Evolutionary conservation across 1,140 invertebrate species (phyloP), one percentile per base, ranked within the genome.

Genomic region (Drosophila pruinosa): DNA sequence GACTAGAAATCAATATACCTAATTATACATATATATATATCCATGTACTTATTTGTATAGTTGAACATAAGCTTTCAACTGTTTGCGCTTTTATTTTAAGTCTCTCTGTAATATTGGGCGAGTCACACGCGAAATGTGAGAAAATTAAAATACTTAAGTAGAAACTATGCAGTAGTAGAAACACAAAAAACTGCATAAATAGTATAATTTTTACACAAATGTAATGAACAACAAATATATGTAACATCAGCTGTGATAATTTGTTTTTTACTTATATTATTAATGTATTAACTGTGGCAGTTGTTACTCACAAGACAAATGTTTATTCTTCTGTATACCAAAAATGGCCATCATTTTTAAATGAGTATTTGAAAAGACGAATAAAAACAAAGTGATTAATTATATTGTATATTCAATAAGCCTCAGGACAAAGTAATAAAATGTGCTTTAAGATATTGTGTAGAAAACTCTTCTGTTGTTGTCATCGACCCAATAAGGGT

Each of bases 391-490:
- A n/a, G n/a, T n/a, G n/a, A n/a, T n/a, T n/a, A n/a, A n/a, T n/a
- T n/a, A n/a, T n/a, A 5, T 47, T 48, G 4, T 6, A 47, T 38
- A 47, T 22, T 8, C 0, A 47, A 8, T 8, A 2, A 14, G 14
- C 21, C 4, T n/a, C 21, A 28, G 8, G n/a, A 6, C 14, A 14
- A 22, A 15, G 19, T 36, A 14, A 12, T n/a, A 50, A 39, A 21
- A 88, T 88, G 82, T 89, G 82, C 31, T 53, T 89, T 6, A 59
- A 54, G 39, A 14, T 47, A 48, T 36, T 88, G 21, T 74, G 65
- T 48, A 47, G 47, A 28, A 89, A 76, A 59, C 56, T 78, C 0
- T 50, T 82, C 15, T 65, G 71, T 36, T 89, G 78, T 45, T 82
- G 61, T 36, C 36, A 64, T 38, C 43, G 47, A 15, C 5, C 31